Conservation (phyloP, 2,888 invertebrate species). For the Piscicola geometra region DNA sequence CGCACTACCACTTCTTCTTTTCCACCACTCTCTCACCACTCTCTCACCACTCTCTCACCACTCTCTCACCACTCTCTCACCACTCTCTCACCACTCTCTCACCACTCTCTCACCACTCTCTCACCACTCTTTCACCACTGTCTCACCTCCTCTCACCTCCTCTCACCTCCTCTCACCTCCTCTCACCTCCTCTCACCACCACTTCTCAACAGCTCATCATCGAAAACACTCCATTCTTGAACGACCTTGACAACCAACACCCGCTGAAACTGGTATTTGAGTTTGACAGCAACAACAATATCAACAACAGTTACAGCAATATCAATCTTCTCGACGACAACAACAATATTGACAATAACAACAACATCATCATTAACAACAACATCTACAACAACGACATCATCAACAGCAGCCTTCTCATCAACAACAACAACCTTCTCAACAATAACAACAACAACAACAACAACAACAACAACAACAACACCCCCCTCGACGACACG, state of each 20-base stretch:
- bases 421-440: too few relatives aligned
- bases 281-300: slow-evolving; percentile 50
- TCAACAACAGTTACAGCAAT: neutral
- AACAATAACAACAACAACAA: too few relatives aligned
- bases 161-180: slow-evolving; percentile 4
- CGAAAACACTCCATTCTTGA: slow-evolving; percentile 71
- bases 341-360: neutral
- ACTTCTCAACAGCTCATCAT: slow-evolving; percentile 78
- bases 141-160: too few relatives aligned
- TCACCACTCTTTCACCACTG: too few relatives aligned
- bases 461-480: slow-evolving; percentile 5
- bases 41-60: too few relatives aligned
- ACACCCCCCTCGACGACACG: neutral
- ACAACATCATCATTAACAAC: neutral
- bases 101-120: too few relatives aligned
- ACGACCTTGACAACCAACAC: slow-evolving; percentile 44
- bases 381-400: neutral
- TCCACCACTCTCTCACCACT: too few relatives aligned
- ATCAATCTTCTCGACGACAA: neutral
- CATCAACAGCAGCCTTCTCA: neutral
- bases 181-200: neutral
- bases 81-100: too few relatives aligned
- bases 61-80: too few relatives aligned
- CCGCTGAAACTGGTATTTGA: too few relatives aligned
- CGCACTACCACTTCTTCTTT: too few relatives aligned